Conservation (phyloP, 2,888 invertebrate species). For the Dysmachus trigonus region DNA sequence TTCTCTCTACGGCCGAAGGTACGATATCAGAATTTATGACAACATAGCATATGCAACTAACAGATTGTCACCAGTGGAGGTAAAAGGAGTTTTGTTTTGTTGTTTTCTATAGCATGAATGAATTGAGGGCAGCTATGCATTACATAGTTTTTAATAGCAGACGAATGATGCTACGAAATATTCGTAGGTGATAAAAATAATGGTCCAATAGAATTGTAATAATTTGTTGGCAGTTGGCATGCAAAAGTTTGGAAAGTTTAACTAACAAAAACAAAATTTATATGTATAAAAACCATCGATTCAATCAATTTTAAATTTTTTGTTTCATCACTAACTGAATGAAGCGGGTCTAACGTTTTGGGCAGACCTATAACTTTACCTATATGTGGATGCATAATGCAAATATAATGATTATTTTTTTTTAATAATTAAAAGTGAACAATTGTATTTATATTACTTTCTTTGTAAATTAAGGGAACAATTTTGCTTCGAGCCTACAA, state of each 20-base stretch:
- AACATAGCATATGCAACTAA: not conserved
- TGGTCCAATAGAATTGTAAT: too few relatives aligned
- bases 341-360: too few relatives aligned
- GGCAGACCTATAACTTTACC: too few relatives aligned
- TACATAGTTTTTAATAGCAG: not conserved
- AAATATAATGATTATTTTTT: too few relatives aligned
- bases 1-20: not conserved
- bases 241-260: not conserved
- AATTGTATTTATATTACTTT: too few relatives aligned
- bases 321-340: too few relatives aligned
- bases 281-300: not conserved
- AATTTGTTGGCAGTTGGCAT: too few relatives aligned
- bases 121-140: not conserved
- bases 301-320: not conserved
- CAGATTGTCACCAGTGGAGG: not conserved
- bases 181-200: not conserved
- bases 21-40: not conserved
- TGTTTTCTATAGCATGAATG: not conserved
- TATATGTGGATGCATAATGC: too few relatives aligned
- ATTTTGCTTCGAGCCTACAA: too few relatives aligned
- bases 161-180: not conserved
- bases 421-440: too few relatives aligned
- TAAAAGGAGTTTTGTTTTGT: not conserved
- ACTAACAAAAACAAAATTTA: not conserved
- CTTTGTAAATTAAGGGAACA: too few relatives aligned